Conservation (phyloP, 2,888 invertebrate genomes). For the Eutolmus rufibarbis region DNA sequence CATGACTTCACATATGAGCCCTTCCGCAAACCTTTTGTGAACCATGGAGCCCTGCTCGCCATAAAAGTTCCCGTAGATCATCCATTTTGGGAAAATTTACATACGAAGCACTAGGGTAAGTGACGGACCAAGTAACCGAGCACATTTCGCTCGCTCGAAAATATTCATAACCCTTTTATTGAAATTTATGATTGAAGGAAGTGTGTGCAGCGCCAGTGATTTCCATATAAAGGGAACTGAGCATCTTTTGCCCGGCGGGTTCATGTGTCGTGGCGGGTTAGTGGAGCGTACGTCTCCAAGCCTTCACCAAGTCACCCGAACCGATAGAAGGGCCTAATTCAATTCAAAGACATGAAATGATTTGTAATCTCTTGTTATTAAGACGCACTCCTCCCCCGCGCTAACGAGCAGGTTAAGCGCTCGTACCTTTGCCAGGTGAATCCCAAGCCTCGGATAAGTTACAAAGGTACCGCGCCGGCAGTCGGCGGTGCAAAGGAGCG, state of each 20-base stretch:
- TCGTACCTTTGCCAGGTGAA: conserved; percentile 1
- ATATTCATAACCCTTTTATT: conserved; percentile 42
- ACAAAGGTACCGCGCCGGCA: conserved; percentile 13
- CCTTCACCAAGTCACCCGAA: background rate
- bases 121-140: conserved; percentile 33
- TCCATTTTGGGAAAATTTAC: conserved; percentile 26
- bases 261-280: background rate
- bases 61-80: conserved; percentile 28
- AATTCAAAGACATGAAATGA: background rate
- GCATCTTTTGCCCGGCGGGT: background rate
- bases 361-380: conserved; percentile 24
- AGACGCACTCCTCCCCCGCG: background rate
- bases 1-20: conserved; percentile 19
- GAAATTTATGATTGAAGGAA: conserved; percentile 41
- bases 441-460: background rate
- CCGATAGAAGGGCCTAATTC: background rate
- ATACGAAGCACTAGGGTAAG: conserved; percentile 15
- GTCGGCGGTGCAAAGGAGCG: background rate
- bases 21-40: background rate
- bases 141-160: conserved; percentile 23
- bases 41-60: background rate
- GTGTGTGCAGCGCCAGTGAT: conserved; percentile 15
- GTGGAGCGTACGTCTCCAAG: background rate
- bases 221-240: conserved; percentile 11
- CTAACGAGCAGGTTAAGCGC: background rate